Evolutionary conservation across 2,113 vertebrate genomes (phyloP), one percentile per base, ranked within the genome.

Genomic region (Dascyllus trimaculatus): DNA sequence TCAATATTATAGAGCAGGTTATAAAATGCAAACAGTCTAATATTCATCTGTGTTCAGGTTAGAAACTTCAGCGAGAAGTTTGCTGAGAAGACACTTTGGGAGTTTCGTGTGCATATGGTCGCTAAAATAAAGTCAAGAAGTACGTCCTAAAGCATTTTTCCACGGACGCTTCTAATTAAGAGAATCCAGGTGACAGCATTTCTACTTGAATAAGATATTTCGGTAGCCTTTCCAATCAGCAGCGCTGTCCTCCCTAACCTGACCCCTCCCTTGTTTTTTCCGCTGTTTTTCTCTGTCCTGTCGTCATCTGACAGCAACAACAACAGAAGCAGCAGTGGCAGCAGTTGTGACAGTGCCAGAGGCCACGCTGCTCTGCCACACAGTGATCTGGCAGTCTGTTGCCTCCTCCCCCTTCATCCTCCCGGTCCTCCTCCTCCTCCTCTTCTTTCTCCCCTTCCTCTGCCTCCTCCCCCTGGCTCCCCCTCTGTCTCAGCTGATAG

Each of bases 361-460:
- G 91, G 85, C 84, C 85, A 88, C 21, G 46, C 71, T 71, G 64
- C 71, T 83, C 83, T 82, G 85, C 85, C 81, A 85, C 70, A 65
- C 66, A 87, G 72, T 46, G n/a, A 89, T 87, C 78, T 89, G 74
- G 80, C 87, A 85, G 81, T 80, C 85, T 85, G 84, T 78, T 83
- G 74, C 85, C 69, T 67, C 64, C 25, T 57, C 48, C 35, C n/a
- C 14, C 53, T 52, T 35, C n/a, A 5, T 53, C 40, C 51, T 69
- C 63, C 19, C 2, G 11, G 38, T 49, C 52, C 18, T 51, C 58
- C 61, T 53, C 62, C n/a, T 10, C 25, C 48, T n/a, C 35, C n/a
- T n/a, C n/a, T n/a, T 21, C 54, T 17, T 51, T 32, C 65, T 26
- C 60, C 43, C 53, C 18, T 40, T 10, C 57, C 53, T 5, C 67